These are phyloP conservation scores for Dicrurus megarhynchus DNA, from an alignment of 2,113 vertebrate species.

Conservation along the genomic window DNA sequence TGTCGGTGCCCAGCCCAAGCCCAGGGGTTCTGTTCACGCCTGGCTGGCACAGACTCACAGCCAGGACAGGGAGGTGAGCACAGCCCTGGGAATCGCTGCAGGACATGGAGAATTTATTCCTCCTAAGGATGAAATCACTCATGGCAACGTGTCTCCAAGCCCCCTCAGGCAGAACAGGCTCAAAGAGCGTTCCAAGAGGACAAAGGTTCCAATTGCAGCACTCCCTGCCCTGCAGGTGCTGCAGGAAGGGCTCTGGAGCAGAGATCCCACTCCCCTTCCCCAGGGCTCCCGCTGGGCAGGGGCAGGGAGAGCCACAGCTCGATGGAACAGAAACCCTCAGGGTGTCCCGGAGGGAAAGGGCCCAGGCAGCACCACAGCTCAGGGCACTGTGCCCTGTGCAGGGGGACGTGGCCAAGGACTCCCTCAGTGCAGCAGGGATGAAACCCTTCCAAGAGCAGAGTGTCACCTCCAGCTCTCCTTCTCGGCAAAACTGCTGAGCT, in stretches of 20 bases:
- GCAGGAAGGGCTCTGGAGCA: neutral
- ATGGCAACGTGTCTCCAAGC: neutral
- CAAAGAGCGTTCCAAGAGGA: neutral
- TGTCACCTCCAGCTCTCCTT: neutral
- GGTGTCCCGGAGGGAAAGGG: neutral
- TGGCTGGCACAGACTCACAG: neutral
- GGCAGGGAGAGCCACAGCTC: neutral
- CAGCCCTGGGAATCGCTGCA: neutral
- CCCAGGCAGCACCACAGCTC: neutral
- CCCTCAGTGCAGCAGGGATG: neutral
- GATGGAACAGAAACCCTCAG: fast-evolving
- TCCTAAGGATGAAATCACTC: neutral
- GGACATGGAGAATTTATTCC: fast-evolving
- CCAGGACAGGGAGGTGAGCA: fast-evolving
- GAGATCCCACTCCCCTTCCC: neutral
- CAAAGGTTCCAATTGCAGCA: neutral
- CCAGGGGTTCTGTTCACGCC: fast-evolving
- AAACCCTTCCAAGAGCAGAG: neutral
- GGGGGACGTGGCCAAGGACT: neutral
- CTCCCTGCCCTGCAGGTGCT: fast-evolving
- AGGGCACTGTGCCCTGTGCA: fast-evolving
- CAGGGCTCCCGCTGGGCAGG: neutral
- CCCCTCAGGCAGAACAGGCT: neutral
- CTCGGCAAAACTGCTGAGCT: neutral
- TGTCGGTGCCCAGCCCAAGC: fast-evolving